These are phyloP conservation scores for Plagodis pulveraria DNA, from an alignment of 2,888 invertebrate species.

Conservation along the genomic window DNA sequence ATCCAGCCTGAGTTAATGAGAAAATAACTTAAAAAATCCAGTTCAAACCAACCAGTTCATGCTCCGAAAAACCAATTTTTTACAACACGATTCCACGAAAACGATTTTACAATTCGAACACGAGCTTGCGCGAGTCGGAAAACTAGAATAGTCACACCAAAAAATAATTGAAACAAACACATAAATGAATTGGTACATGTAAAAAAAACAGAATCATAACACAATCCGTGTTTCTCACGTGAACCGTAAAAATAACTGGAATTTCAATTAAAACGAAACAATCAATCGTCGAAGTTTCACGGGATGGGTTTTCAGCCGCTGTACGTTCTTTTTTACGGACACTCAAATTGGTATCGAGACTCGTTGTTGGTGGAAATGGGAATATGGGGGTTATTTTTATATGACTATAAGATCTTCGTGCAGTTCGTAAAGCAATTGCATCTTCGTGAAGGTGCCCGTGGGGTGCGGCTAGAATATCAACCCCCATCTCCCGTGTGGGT, in stretches of 20 bases:
- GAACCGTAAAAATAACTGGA: constrained; percentile 25
- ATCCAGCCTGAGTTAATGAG: no score
- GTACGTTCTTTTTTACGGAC: not conserved
- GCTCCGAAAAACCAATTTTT: not conserved
- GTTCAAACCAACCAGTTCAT: not conserved
- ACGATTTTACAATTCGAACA: constrained; percentile 1
- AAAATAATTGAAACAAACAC: constrained; percentile 1
- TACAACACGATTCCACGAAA: not conserved
- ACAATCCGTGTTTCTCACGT: not conserved
- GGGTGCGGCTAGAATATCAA: no score
- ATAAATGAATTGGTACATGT: not conserved
- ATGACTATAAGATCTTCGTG: no score
- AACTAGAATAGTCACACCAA: not conserved
- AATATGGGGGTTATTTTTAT: no score
- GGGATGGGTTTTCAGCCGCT: not conserved
- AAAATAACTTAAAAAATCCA: no score
- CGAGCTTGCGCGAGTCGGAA: not conserved
- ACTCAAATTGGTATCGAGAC: not conserved
- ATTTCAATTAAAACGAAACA: constrained; percentile 30
- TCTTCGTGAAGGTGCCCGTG: no score
- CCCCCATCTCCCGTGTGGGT: no score
- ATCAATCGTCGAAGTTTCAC: constrained; percentile 24
- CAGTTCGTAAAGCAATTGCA: no score
- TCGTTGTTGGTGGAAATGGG: not conserved
- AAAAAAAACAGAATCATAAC: constrained; percentile 1